Conservation (phyloP, 2,113 vertebrate genomes). For the Callionymus lyra region DNA sequence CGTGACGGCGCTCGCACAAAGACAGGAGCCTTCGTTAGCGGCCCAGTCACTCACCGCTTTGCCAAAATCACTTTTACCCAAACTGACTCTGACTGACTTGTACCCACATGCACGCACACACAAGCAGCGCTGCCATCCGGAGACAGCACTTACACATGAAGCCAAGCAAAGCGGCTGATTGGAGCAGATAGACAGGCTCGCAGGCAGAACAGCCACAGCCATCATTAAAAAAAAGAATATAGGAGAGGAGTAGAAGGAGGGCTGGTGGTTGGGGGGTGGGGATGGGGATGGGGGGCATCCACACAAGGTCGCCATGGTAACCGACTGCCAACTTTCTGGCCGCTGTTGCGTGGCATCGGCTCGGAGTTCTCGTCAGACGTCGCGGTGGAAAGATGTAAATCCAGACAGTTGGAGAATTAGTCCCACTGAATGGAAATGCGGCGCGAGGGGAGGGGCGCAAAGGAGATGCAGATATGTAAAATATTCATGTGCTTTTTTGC, state of each 20-base stretch:
- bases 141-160: slow-evolving; percentile 71
- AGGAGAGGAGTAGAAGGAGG: slow-evolving; percentile 30
- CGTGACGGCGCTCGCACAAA: slow-evolving; percentile 13
- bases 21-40: slow-evolving; percentile 12
- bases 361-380: slow-evolving; percentile 43
- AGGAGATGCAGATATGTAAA: slow-evolving; percentile 94
- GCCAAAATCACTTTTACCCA: slow-evolving; percentile 21
- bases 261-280: too few species aligned
- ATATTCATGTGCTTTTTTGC: slow-evolving; percentile 91
- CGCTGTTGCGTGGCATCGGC: slow-evolving; percentile 65
- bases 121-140: slow-evolving; percentile 22
- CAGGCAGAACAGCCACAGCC: slow-evolving; percentile 77
- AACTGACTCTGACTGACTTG: slow-evolving; percentile 4
- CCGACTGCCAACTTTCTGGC: slow-evolving; percentile 84
- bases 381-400: slow-evolving; percentile 84
- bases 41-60: slow-evolving; percentile 25
- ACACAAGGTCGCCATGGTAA: slow-evolving; percentile 94
- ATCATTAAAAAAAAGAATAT: slow-evolving; percentile 81
- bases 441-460: slow-evolving; percentile 9
- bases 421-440: slow-evolving; percentile 80
- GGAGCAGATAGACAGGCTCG: slow-evolving; percentile 77
- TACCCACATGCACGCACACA: background rate
- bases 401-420: slow-evolving; percentile 98
- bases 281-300: too few species aligned
- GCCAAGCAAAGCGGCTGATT: slow-evolving; percentile 61